A percentile compares a stretch with the other conserved stretches of the same genome.
These are phyloP conservation scores for Ophion costatus DNA, from an alignment of 2,888 invertebrate genomes.

Conservation along the genomic window DNA sequence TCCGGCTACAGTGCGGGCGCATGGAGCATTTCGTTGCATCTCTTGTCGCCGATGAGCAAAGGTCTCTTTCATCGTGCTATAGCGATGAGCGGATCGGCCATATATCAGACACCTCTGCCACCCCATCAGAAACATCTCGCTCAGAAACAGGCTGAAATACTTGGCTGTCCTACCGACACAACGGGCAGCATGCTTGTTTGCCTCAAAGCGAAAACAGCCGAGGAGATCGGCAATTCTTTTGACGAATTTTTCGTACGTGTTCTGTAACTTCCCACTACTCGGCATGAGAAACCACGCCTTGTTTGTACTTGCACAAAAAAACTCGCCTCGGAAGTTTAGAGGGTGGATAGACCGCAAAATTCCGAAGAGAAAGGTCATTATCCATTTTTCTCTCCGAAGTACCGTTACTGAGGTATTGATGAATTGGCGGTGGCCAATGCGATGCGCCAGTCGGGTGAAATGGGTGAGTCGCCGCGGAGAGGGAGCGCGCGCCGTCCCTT, in stretches of 20 bases:
- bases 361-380: neutral
- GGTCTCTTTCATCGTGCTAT: slow-evolving; percentile 89
- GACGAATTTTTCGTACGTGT: slow-evolving; percentile 65
- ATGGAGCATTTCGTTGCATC: slow-evolving; percentile 82
- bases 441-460: too few relatives aligned
- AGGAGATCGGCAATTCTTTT: slow-evolving; percentile 67
- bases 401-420: neutral
- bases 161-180: slow-evolving; percentile 86
- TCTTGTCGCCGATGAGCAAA: slow-evolving; percentile 87
- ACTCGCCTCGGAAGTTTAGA: neutral
- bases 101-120: slow-evolving; percentile 85
- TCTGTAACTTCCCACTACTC: neutral
- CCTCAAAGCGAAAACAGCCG: slow-evolving; percentile 84
- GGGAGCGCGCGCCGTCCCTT: too few relatives aligned
- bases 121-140: slow-evolving; percentile 86
- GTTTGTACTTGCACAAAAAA: neutral
- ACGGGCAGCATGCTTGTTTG: slow-evolving; percentile 86
- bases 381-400: neutral
- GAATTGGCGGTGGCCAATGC: too few relatives aligned
- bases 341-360: neutral
- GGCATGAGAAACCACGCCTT: neutral
- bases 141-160: slow-evolving; percentile 86
- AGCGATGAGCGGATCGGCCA: slow-evolving; percentile 88
- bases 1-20: slow-evolving; percentile 85
- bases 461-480: too few relatives aligned